Percentiles rank a stretch among this genome's conserved stretches.
Evolutionary conservation across 1,140 invertebrate genomes (phyloP).

Genomic region (Drosophila ironensis): DNA sequence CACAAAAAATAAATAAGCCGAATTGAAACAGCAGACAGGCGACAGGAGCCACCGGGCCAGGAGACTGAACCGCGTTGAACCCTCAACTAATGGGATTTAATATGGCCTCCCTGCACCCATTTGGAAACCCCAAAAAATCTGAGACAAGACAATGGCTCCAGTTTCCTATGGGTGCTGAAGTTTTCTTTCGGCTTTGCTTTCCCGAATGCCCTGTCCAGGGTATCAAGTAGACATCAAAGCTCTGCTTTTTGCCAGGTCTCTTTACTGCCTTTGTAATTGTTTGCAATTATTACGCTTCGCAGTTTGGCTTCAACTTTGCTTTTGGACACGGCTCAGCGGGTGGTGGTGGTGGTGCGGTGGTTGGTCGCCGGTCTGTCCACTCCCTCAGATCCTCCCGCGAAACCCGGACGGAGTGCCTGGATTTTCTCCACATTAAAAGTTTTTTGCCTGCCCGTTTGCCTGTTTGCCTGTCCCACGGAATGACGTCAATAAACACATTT

Average conservation of each 20-base stretch:
- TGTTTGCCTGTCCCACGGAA: constrained; percentile 49
- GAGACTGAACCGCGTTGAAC: constrained; percentile 30
- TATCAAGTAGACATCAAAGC: constrained; percentile 32
- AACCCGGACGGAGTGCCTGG: constrained; percentile 24
- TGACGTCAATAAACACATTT: constrained; percentile 77
- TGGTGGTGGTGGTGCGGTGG: constrained; percentile 29
- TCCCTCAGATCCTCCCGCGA: constrained; percentile 34
- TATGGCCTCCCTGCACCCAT: constrained; percentile 30
- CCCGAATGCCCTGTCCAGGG: not conserved
- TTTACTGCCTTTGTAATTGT: constrained; percentile 67
- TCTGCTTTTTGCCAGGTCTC: constrained; percentile 28
- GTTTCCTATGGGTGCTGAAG: constrained; percentile 24
- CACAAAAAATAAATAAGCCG: constrained; percentile 29
- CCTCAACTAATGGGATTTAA: constrained; percentile 27
- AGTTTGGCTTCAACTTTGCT: constrained; percentile 22
- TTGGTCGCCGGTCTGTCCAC: not conserved
- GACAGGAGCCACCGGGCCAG: constrained; percentile 27
- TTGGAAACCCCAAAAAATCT: constrained; percentile 10
- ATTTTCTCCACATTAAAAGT: constrained; percentile 63
- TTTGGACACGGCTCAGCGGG: constrained; percentile 52
- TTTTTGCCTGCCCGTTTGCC: constrained; percentile 39
- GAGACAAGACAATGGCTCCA: constrained; percentile 38
- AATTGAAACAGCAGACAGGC: not conserved
- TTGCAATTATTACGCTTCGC: constrained; percentile 73
- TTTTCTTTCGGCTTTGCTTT: not conserved